Percentiles rank a stretch among this genome's conserved stretches.
phyloP scores from a whole-genome alignment of 1,140 invertebrate species.

The Lucilia sericata region DNA sequence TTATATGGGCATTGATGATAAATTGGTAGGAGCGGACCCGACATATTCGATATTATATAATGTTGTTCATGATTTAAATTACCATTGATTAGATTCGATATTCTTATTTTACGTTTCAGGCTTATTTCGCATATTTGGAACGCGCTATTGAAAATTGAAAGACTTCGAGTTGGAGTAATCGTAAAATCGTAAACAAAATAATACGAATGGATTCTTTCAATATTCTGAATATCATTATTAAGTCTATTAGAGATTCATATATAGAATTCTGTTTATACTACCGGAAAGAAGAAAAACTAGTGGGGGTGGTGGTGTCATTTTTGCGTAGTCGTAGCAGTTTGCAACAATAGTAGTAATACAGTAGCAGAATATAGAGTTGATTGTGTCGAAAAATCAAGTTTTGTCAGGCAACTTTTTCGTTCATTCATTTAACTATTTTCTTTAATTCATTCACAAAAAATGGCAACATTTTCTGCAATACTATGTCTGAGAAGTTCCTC shows the following conservation, averaged over 20 bases:
- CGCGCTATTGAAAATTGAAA: no score
- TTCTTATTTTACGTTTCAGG: no score
- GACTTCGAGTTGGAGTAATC: no score
- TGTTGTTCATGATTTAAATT: no score
- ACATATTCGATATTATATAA: no score
- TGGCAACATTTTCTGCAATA: slow-evolving; percentile 30
- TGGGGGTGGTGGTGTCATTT: not conserved
- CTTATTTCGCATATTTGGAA: no score
- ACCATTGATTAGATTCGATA: no score
- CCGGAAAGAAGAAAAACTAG: not conserved
- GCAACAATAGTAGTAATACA: not conserved
- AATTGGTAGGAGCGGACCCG: no score
- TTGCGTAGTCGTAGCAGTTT: not conserved
- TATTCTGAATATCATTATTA: not conserved
- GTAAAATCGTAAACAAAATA: no score
- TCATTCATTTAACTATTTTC: not conserved
- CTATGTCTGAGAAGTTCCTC: slow-evolving; percentile 31
- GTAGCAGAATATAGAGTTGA: not conserved
- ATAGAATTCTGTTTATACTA: not conserved
- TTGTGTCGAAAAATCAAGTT: not conserved
- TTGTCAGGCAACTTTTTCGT: not conserved
- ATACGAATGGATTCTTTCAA: not conserved
- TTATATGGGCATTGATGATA: no score
- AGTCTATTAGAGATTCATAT: not conserved
- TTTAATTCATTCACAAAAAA: slow-evolving; percentile 27